Base-by-base conservation (phyloP, 2,113 vertebrate species). In the Motacilla tschutschensis region DNA sequence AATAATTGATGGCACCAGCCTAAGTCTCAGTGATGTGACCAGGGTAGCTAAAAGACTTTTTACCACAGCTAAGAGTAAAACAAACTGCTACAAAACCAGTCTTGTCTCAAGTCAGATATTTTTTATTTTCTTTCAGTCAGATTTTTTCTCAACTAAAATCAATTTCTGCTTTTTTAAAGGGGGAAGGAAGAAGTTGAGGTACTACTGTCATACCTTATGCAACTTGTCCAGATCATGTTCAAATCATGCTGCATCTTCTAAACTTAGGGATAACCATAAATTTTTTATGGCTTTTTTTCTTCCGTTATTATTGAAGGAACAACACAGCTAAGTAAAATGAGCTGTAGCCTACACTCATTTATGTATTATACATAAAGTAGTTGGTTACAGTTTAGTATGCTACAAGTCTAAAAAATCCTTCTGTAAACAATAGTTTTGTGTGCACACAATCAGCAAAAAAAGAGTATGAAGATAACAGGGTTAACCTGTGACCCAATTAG, bases 321-420 rank as follows among this genome's bases (percentile, higher is more conserved):
- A 79, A 59, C 41, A 64, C 12, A 63, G 36, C 16, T 69, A 88
- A 94, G 50, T 57, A 77, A 81, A 90, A 77, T 43, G 40, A 92
- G 53, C 41, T 79, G 36, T 35, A 71, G 57, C 59, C 35, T 77
- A 87, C 14, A 48, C 7, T 59, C 72, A 82, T 76, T 77, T 70
- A 85, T 75, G n/a, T 28, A 85, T 88, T 88, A 74, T 67, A 90
- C 38, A 80, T 90, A 65, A 78, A 77, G 36, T 40, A 64, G 12
- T 5, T 81, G 26, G 51, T 79, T 88, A 79, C 83, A 76, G 55
- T 59, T 84, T 62, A 81, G 26, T 35, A 55, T 5, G 5, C 24
- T 31, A 28, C 10, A 58, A 31, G 4, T 51, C 22, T 46, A 54
- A 76, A 91, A 69, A 57, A 54, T 36, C 2, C 5, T 55, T 58